A percentile compares a stretch with the other conserved stretches of the same genome.
phyloP scores from a whole-genome alignment of 2,888 invertebrate species.

The Drosophila mercatorum region DNA sequence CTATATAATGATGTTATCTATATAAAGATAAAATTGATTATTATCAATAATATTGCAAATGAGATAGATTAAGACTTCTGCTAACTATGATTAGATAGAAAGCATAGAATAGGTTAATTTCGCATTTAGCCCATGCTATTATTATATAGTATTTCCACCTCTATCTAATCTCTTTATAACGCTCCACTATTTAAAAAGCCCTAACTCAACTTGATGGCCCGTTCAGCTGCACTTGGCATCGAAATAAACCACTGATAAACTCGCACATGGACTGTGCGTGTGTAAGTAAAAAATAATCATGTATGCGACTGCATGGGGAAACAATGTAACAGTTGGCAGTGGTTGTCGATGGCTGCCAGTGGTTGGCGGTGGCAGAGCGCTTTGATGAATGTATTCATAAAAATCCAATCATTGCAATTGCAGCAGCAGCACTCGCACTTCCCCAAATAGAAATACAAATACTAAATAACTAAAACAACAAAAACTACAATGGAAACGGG shows the following conservation, averaged over 20 bases:
- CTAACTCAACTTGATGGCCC: background rate
- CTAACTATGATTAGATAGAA: too few species aligned
- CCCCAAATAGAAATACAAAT: slow-evolving; percentile 49
- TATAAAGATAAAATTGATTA: background rate
- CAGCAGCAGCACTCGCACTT: slow-evolving; percentile 41
- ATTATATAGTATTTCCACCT: background rate
- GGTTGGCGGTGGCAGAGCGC: slow-evolving; percentile 26
- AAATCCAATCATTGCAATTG: slow-evolving; percentile 81
- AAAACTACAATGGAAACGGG: slow-evolving; percentile 10
- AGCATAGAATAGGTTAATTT: background rate
- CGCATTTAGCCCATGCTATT: background rate
- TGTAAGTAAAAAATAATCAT: slow-evolving; percentile 11
- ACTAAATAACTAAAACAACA: slow-evolving; percentile 20
- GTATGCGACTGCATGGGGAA: background rate
- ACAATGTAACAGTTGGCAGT: slow-evolving; percentile 22
- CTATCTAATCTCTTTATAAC: background rate
- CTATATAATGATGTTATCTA: background rate
- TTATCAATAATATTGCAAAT: background rate
- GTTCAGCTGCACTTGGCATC: background rate
- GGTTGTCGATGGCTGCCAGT: slow-evolving; percentile 14
- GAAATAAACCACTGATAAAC: slow-evolving; percentile 16
- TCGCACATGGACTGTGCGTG: slow-evolving; percentile 2
- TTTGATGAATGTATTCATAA: slow-evolving; percentile 81
- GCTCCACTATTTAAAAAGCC: background rate
- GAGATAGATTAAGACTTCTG: background rate